Evolutionary conservation across 1,140 invertebrate genomes (phyloP).

Genomic region (Subanguina moxae): DNA sequence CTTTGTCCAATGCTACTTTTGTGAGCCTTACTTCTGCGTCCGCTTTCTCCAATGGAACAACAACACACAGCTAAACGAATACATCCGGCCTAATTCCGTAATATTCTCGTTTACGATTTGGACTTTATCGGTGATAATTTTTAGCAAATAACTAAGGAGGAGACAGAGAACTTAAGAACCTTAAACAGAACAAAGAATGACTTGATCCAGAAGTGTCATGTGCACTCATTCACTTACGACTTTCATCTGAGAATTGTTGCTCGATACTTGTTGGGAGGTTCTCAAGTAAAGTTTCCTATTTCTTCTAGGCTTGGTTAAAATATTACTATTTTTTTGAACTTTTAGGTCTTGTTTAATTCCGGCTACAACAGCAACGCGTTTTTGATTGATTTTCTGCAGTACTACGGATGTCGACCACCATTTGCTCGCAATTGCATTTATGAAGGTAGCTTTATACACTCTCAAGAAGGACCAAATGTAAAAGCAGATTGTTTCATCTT

Average conservation of each 20-base stretch:
- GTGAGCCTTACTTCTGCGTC: slow-evolving; percentile 73
- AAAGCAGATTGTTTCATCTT: slow-evolving; percentile 19
- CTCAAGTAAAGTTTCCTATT: slow-evolving; percentile 58
- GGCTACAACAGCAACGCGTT: slow-evolving; percentile 75
- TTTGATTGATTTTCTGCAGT: slow-evolving; percentile 76
- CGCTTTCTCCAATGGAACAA: slow-evolving; percentile 70
- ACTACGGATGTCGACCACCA: slow-evolving; percentile 77
- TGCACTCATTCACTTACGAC: slow-evolving; percentile 83
- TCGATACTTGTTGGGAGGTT: slow-evolving; percentile 68
- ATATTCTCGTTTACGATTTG: background rate
- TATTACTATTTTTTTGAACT: background rate
- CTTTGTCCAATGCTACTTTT: slow-evolving; percentile 70
- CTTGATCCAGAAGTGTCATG: slow-evolving; percentile 63
- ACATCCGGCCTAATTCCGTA: slow-evolving; percentile 6
- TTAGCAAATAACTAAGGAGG: background rate
- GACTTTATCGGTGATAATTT: background rate
- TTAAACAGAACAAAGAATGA: slow-evolving; percentile 43
- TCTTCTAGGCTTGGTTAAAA: background rate
- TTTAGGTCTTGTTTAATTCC: slow-evolving; percentile 65
- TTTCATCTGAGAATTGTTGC: slow-evolving; percentile 75
- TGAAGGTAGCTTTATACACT: slow-evolving; percentile 63
- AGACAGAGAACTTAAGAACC: background rate
- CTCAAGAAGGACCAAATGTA: background rate
- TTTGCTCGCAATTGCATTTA: slow-evolving; percentile 75
- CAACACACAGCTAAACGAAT: slow-evolving; percentile 8